Evolutionary conservation across 2,113 vertebrate species (phyloP).

Genomic region (Orthochromis indermauri): DNA sequence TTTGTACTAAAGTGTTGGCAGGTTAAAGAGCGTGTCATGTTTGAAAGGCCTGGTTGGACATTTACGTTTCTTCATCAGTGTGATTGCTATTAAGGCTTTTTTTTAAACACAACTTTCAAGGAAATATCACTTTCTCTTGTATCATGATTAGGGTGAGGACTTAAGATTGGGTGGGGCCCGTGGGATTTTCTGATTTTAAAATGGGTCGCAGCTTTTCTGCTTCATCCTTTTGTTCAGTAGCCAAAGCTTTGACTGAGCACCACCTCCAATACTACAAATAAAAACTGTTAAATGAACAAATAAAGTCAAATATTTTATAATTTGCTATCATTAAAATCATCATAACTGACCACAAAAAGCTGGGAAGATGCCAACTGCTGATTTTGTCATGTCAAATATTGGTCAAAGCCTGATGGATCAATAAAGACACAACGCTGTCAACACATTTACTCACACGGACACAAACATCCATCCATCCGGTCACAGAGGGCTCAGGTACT

Average conservation of each 20-base stretch:
- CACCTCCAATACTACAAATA: not conserved
- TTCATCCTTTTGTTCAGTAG: not conserved
- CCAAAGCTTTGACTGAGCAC: not conserved
- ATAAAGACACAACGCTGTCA: not conserved
- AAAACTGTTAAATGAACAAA: not conserved
- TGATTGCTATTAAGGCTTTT: not conserved
- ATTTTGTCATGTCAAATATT: not conserved
- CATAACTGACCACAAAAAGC: not conserved
- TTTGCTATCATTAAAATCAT: not conserved
- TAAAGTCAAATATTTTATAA: not conserved
- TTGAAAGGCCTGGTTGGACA: not conserved
- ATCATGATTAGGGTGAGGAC: not conserved
- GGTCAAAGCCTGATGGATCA: not conserved
- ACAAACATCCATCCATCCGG: not conserved
- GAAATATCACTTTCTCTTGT: not conserved
- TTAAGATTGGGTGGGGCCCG: not conserved
- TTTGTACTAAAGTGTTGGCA: not conserved
- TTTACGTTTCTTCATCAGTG: accelerated
- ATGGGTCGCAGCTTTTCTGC: not conserved
- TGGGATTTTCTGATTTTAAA: not conserved
- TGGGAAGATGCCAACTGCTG: not conserved
- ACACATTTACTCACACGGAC: not conserved
- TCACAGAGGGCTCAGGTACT: conserved; percentile 76
- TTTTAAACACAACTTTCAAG: not conserved
- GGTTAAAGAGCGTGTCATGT: not conserved